Evolutionary conservation across 2,888 invertebrate species (phyloP).

Genomic region (Trachelus troglodyta): DNA sequence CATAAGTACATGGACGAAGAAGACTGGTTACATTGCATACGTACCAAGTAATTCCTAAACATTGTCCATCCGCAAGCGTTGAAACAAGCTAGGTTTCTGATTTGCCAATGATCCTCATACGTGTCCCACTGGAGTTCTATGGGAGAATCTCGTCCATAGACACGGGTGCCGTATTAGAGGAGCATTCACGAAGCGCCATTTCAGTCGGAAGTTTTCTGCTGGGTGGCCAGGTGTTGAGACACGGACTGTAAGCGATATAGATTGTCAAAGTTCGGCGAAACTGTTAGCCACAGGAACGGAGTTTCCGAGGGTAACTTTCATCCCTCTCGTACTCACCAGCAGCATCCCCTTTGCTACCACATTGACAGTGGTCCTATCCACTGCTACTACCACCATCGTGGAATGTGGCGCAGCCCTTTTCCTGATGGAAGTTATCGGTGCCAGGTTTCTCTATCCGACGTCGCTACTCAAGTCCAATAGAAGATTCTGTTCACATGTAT

Average conservation of each 20-base stretch:
- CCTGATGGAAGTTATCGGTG: neutral
- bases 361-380: neutral
- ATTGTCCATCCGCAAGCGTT: neutral
- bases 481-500: neutral
- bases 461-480: neutral
- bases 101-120: neutral
- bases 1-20: neutral
- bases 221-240: conserved; percentile 55
- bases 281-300: conserved; percentile 46
- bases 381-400: neutral
- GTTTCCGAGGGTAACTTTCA: conserved; percentile 37
- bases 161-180: neutral
- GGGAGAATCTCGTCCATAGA: neutral
- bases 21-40: neutral
- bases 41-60: neutral
- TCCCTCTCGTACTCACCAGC: conserved; percentile 14
- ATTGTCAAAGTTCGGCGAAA: conserved; percentile 56
- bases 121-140: neutral
- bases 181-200: neutral
- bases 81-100: neutral
- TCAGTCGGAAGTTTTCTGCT: conserved; percentile 41
- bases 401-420: neutral
- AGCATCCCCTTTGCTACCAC: neutral
- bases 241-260: conserved; percentile 53
- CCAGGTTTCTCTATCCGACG: neutral